Percentiles rank a stretch among this genome's conserved stretches.
phyloP scores from a whole-genome alignment of 2,888 invertebrate genomes.

The Ferdinandea cuprea region DNA sequence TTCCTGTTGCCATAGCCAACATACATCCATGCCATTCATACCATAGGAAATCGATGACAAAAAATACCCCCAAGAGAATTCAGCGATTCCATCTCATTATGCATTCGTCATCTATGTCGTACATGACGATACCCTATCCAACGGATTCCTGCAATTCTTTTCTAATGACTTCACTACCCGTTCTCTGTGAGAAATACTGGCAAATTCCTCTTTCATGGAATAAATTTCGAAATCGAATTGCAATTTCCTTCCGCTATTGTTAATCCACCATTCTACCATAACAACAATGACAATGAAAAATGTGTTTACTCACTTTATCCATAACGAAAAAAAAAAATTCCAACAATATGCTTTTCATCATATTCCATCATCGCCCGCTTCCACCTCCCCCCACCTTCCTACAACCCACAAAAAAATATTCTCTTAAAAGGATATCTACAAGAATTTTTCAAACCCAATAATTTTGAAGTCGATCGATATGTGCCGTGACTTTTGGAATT shows the following conservation, averaged over 20 bases:
- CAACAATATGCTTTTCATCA: slow-evolving; percentile 47
- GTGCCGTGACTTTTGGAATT: slow-evolving; percentile 57
- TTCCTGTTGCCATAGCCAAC: too few species aligned
- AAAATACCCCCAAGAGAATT: background rate
- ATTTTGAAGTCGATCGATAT: slow-evolving; percentile 47
- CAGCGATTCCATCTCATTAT: slow-evolving; percentile 21
- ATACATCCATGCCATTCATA: background rate
- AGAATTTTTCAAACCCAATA: slow-evolving; percentile 31
- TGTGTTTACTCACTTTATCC: slow-evolving; percentile 59
- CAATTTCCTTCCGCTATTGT: slow-evolving; percentile 60
- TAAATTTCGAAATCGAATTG: slow-evolving; percentile 46
- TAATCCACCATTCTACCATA: slow-evolving; percentile 31
- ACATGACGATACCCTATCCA: background rate
- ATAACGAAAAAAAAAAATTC: slow-evolving; percentile 20
- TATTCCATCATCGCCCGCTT: background rate
- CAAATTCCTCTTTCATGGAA: slow-evolving; percentile 22
- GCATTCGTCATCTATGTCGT: slow-evolving; percentile 24
- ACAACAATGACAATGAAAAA: slow-evolving; percentile 35
- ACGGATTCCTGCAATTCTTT: slow-evolving; percentile 30
- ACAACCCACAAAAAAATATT: slow-evolving; percentile 1
- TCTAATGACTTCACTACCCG: slow-evolving; percentile 29
- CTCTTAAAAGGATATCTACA: background rate
- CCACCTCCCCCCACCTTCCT: background rate
- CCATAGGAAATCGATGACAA: background rate
- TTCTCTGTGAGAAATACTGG: background rate